Evolutionary conservation across 2,888 invertebrate genomes (phyloP).

Genomic region (Scaptodrosophila latifasciaeformis): DNA sequence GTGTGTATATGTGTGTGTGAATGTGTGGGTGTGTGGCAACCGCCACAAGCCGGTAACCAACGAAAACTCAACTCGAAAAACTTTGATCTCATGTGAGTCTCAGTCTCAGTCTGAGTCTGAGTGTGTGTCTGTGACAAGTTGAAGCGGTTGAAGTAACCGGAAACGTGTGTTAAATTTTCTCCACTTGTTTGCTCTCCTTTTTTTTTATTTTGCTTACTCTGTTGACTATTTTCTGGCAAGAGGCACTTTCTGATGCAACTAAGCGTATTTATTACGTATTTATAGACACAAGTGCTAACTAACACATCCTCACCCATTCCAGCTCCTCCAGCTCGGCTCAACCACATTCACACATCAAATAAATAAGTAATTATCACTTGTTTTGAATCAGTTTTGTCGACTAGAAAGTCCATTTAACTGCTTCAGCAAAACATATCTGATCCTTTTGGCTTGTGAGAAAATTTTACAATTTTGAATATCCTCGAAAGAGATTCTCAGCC

Average conservation of each 20-base stretch:
- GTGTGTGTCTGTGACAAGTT: constrained; percentile 21
- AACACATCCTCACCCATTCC: constrained; percentile 18
- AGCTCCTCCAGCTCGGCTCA: constrained; percentile 28
- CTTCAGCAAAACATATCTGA: too few relatives aligned
- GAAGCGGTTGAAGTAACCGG: too few relatives aligned
- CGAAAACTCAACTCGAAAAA: constrained; percentile 65
- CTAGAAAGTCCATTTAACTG: too few relatives aligned
- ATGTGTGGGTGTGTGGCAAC: constrained; percentile 38
- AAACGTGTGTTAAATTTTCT: too few relatives aligned
- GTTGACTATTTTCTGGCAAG: constrained; percentile 61
- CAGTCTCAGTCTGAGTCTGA: constrained; percentile 17
- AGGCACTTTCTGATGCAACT: constrained; percentile 64
- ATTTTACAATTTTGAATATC: too few relatives aligned
- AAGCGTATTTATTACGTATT: constrained; percentile 69
- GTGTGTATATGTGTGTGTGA: background rate
- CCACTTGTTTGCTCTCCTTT: constrained; percentile 29
- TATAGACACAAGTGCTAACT: constrained; percentile 53
- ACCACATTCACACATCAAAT: constrained; percentile 21
- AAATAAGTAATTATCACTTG: too few relatives aligned
- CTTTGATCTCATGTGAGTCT: constrained; percentile 33
- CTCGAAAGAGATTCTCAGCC: too few relatives aligned
- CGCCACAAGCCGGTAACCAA: constrained; percentile 67
- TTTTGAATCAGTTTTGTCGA: too few relatives aligned
- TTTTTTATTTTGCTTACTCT: constrained; percentile 22
- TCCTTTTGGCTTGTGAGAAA: too few relatives aligned